Base-by-base conservation (phyloP, 2,113 vertebrate genomes). In the Leucosticte australis region DNA sequence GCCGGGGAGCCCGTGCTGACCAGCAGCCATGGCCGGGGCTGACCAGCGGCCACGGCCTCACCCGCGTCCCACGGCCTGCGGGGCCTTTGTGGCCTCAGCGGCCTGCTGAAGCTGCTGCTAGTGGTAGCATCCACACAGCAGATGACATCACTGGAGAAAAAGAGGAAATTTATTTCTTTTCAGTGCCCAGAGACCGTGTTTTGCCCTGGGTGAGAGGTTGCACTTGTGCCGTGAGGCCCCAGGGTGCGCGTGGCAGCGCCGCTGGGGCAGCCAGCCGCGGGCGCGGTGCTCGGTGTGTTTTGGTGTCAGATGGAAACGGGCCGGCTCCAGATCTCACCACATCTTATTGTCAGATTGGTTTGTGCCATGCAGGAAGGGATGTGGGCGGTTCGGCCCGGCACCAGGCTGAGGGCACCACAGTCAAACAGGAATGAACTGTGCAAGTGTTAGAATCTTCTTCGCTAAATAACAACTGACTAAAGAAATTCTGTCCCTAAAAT, bases 1-100 rank as follows among this genome's bases (percentile, higher is more conserved):
- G 7, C 13, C 2, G 15, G 41, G 28, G 2, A 27, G 30, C 17
- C 52, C 17, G 2, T 7, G 16, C 52, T 53, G 52, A 53, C 52
- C 49, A 26, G 30, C 5, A 0, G 8, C 12, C 5, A 4, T 2
- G 9, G 53, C 62, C 9, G 37, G 37, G 37, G 37, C 27, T 39
- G 52, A 11, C 28, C 55, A 18, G 28, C 17, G 1, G 6, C 11
- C 5, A 8, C 3, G 8, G 56, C 65, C 56, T 70, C 18, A 0
- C 13, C 5, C 26, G 14, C 0, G 0, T 5, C 67, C 74, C 1
- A 0, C 2, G 20, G 10, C 4, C 13, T 4, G 16, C 1, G 1
- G 5, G 12, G 35, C 26, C 49, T 10, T 7, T 9, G 8, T 8
- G 50, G 42, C 27, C 39, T 2, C 7, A 55, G 60, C 1, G 0